These are phyloP conservation scores for Autographa gamma DNA, from an alignment of 2,888 invertebrate species.

Conservation along the genomic window DNA sequence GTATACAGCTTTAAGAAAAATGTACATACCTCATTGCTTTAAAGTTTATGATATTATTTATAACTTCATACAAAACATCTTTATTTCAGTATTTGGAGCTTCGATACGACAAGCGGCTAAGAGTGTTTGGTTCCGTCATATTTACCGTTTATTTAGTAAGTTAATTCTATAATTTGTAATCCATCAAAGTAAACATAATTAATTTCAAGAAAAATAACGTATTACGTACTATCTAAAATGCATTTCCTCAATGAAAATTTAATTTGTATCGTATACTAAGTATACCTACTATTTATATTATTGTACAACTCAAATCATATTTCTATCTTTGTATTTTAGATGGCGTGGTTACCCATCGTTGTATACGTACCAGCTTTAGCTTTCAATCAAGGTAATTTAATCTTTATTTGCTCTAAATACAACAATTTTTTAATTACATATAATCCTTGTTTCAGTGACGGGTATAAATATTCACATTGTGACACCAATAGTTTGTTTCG, in stretches of 20 bases:
- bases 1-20: too few relatives aligned
- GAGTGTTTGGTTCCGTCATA: slow-evolving; percentile 91
- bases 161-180: slow-evolving; percentile 17
- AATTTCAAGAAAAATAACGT: too few relatives aligned
- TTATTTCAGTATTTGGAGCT: slow-evolving; percentile 90
- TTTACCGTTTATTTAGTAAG: slow-evolving; percentile 91
- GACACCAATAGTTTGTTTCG: slow-evolving; percentile 92
- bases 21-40: too few relatives aligned
- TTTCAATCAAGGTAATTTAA: slow-evolving; percentile 90
- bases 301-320: too few relatives aligned
- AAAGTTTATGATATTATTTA: too few relatives aligned
- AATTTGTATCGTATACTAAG: too few relatives aligned
- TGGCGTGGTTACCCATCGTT: slow-evolving; percentile 92
- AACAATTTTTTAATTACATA: background rate
- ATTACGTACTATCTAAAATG: too few relatives aligned
- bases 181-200: too few relatives aligned
- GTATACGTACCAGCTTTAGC: slow-evolving; percentile 93
- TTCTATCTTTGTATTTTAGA: slow-evolving; percentile 74
- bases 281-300: too few relatives aligned
- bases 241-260: too few relatives aligned
- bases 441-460: slow-evolving; percentile 90
- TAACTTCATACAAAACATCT: too few relatives aligned
- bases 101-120: slow-evolving; percentile 90
- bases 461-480: slow-evolving; percentile 93
- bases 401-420: background rate